These are phyloP conservation scores for Acleris emargana DNA, from an alignment of 2,888 invertebrate genomes.

Conservation along the genomic window DNA sequence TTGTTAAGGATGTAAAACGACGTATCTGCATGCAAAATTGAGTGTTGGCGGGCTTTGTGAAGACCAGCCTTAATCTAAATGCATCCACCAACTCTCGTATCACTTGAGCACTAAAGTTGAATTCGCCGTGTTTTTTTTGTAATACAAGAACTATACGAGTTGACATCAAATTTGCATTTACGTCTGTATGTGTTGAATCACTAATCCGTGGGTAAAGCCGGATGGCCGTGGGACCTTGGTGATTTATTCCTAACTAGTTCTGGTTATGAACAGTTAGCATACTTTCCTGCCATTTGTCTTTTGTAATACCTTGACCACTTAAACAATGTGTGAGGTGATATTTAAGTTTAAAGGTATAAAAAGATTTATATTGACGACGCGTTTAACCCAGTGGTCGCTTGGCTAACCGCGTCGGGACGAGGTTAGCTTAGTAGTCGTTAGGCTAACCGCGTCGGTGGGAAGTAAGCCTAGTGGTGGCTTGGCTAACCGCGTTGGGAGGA, in stretches of 20 bases:
- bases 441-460: too few species aligned
- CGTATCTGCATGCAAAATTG: constrained; percentile 16
- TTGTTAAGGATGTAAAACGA: constrained; percentile 17
- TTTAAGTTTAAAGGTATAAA: too few species aligned
- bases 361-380: too few species aligned
- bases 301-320: too few species aligned
- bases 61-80: neutral
- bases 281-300: too few species aligned
- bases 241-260: constrained; percentile 6
- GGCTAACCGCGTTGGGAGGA: too few species aligned
- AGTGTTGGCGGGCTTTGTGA: neutral
- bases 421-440: too few species aligned
- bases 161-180: constrained; percentile 26
- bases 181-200: constrained; percentile 14
- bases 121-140: neutral
- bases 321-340: too few species aligned
- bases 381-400: too few species aligned
- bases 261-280: neutral
- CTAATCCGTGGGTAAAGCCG: constrained; percentile 22
- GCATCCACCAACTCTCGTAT: neutral
- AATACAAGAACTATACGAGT: constrained; percentile 8
- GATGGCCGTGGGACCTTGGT: constrained; percentile 16
- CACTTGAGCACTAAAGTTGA: neutral
- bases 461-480: too few species aligned
- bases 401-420: too few species aligned